phyloP scores from a whole-genome alignment of 2,797 vertebrate species.

The Callimico goeldii region DNA sequence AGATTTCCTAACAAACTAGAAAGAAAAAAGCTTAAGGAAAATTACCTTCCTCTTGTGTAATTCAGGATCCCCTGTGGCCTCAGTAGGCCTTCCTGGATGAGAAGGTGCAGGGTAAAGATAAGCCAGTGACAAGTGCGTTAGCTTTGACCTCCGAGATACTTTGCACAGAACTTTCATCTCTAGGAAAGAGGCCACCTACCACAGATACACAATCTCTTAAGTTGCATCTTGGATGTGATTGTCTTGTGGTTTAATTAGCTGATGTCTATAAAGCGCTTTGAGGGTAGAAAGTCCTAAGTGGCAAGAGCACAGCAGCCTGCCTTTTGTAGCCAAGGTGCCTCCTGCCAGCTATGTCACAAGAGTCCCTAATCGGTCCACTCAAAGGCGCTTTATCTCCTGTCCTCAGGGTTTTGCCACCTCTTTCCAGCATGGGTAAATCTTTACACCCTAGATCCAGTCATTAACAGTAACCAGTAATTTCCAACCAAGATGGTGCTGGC shows the following conservation, averaged over 20 bases:
- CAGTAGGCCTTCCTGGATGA: background rate
- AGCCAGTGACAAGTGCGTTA: background rate
- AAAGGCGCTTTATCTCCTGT: slow-evolving; percentile 70
- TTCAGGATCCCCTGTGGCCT: background rate
- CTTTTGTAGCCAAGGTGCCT: background rate
- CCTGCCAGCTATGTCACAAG: slow-evolving; percentile 51
- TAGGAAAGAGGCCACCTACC: slow-evolving; percentile 8
- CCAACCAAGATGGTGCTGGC: slow-evolving; percentile 47
- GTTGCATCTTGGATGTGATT: slow-evolving; percentile 54
- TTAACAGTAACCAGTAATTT: slow-evolving; percentile 77
- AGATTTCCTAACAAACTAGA: background rate
- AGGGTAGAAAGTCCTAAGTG: slow-evolving; percentile 45
- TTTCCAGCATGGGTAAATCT: slow-evolving; percentile 40
- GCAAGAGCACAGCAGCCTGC: background rate
- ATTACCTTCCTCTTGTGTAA: background rate
- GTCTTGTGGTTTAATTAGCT: slow-evolving; percentile 64
- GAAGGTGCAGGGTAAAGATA: background rate
- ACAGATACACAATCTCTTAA: slow-evolving; percentile 48
- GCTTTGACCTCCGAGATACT: background rate
- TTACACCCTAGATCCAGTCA: slow-evolving; percentile 52
- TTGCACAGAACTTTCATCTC: slow-evolving; percentile 41
- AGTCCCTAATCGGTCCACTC: slow-evolving; percentile 68
- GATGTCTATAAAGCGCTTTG: slow-evolving; percentile 42
- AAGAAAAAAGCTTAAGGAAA: slow-evolving; percentile 15
- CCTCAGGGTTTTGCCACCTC: slow-evolving; percentile 55